These are phyloP conservation scores for Stomatorhinus walkeri DNA, from an alignment of 2,797 vertebrate species.

Conservation along the genomic window DNA sequence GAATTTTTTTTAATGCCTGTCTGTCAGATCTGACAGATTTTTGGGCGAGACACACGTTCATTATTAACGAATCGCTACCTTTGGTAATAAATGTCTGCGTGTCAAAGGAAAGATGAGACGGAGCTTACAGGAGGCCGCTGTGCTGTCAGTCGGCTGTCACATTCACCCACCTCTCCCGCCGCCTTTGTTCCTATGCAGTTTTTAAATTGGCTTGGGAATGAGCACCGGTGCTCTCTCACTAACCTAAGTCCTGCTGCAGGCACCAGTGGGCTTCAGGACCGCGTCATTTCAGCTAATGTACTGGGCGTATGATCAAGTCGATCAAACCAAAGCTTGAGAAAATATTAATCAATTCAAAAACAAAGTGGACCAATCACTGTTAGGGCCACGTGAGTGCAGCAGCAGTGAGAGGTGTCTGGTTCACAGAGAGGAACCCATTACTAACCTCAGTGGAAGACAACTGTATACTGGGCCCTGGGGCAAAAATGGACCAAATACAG, in stretches of 20 bases:
- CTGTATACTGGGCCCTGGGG: not conserved
- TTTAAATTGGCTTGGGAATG: not conserved
- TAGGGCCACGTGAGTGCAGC: not conserved
- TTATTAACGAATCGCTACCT: slow-evolving; percentile 44
- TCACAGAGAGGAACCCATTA: not conserved
- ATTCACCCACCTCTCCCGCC: not conserved
- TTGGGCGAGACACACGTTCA: slow-evolving; percentile 26
- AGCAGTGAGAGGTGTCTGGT: not conserved
- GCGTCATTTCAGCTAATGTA: not conserved
- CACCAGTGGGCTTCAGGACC: not conserved
- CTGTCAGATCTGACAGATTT: slow-evolving; percentile 18
- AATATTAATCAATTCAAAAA: not conserved
- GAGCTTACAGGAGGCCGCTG: not conserved
- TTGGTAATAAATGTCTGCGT: slow-evolving; percentile 28
- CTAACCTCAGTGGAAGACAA: not conserved
- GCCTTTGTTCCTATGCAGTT: not conserved
- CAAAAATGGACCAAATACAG: not conserved
- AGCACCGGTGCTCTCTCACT: not conserved
- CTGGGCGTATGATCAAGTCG: not conserved
- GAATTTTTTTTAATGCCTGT: not conserved
- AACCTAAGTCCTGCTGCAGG: not conserved
- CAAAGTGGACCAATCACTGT: not conserved
- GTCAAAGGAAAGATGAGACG: slow-evolving; percentile 42
- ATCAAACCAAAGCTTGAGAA: not conserved
- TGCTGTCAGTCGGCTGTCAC: not conserved